Base-by-base conservation (phyloP, 2,113 vertebrate species). In the Brachypteracias leptosomus region DNA sequence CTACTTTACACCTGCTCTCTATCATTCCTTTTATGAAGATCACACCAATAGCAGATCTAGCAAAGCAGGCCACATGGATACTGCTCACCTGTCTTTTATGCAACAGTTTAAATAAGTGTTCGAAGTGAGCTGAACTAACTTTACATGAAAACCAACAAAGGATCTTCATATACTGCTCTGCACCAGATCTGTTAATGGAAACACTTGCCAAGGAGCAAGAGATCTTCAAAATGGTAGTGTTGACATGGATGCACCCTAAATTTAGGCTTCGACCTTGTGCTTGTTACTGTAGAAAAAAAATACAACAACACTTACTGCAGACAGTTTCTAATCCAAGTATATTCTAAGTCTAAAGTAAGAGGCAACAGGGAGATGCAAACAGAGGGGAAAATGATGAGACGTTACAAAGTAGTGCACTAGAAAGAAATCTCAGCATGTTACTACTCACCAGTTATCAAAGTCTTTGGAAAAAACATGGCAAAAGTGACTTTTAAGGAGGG, bases 351-450 rank as follows among this genome's bases (percentile, higher is more conserved):
- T 73, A 35, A 68, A 38, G 15, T n/a, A 46, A 63, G 33, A 63
- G 20, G 36, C 42, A 74, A n/a, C 24, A 42, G 35, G 19, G 29
- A 58, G n/a, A 46, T 59, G 42, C 14, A 46, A 26, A 20, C n/a
- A 66, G 19, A 58, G 8, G 28, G 11, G 21, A 17, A 76, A 63
- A 38, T 0, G 0, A 38, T 0, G 0, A 78, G 66, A 42, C 47
- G 13, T 29, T 49, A 38, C 0, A 1, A 21, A 68, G 24, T 9
- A 26, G 16, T 1, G 0, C 33, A 31, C 31, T 61, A 66, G 40
- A 83, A 88, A 72, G 29, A 8, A 78, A 65, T 55, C 25, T 61
- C 26, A 29, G 66, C 16, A 5, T 67, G 38, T 22, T 55, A 54
- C 18, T 42, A 44, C 29, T 74, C 35, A 79, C 5, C 16, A 61